Evolutionary conservation across 2,888 invertebrate species (phyloP).

Genomic region (Monochamus alternatus): DNA sequence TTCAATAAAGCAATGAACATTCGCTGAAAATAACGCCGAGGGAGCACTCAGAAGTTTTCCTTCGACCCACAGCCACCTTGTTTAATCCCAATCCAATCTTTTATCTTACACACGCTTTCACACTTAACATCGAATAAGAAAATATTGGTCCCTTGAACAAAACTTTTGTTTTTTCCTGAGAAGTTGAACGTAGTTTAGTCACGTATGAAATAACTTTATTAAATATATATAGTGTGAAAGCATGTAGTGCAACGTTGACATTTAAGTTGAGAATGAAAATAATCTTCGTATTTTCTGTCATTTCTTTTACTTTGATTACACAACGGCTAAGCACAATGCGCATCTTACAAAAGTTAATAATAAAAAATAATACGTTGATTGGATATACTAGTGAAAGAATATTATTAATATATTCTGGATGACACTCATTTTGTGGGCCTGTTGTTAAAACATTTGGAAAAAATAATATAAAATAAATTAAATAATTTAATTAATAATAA

Average conservation of each 20-base stretch:
- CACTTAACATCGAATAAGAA: constrained; percentile 69
- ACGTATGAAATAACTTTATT: constrained; percentile 54
- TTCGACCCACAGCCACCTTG: constrained; percentile 64
- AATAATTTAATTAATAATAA: too few species aligned
- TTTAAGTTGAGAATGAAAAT: neutral
- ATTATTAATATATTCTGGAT: too few species aligned
- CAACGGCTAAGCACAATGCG: too few species aligned
- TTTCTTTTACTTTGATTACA: too few species aligned
- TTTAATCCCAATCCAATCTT: constrained; percentile 72
- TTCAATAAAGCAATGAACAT: constrained; percentile 61
- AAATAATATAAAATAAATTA: too few species aligned
- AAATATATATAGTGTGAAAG: constrained; percentile 29
- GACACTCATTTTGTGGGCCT: too few species aligned
- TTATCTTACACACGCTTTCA: constrained; percentile 71
- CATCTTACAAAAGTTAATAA: too few species aligned
- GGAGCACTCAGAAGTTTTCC: constrained; percentile 57
- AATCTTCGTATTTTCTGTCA: neutral
- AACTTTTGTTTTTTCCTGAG: constrained; percentile 60
- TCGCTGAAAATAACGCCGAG: constrained; percentile 57
- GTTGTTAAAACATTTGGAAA: too few species aligned
- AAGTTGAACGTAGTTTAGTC: constrained; percentile 54
- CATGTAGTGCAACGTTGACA: neutral
- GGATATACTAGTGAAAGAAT: too few species aligned
- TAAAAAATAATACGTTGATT: too few species aligned
- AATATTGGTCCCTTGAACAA: constrained; percentile 65